Percentiles rank a stretch among this genome's conserved stretches.
Evolutionary conservation across 1,140 invertebrate species (phyloP).

Genomic region (Muscidifurax raptorellus): DNA sequence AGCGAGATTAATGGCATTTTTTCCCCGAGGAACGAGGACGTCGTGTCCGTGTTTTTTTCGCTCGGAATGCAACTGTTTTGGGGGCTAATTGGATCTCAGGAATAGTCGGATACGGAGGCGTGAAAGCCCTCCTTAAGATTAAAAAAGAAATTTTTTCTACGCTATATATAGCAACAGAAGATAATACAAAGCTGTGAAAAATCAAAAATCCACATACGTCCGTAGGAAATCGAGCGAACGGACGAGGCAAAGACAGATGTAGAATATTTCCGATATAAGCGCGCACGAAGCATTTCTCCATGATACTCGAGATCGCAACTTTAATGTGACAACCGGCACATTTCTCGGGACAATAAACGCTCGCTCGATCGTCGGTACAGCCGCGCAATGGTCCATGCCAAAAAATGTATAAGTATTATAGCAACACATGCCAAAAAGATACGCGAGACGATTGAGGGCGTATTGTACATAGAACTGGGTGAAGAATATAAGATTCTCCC

Average conservation of each 20-base stretch:
- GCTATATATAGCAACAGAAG: too few species aligned
- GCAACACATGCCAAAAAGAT: not conserved
- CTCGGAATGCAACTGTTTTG: not conserved
- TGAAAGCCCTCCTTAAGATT: too few species aligned
- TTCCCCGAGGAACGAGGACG: not conserved
- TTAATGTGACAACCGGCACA: slow-evolving; percentile 72
- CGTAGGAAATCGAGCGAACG: slow-evolving; percentile 51
- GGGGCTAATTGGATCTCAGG: not conserved
- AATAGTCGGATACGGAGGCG: too few species aligned
- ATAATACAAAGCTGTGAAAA: not conserved
- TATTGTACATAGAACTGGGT: slow-evolving; percentile 60
- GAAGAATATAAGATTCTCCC: slow-evolving; percentile 74
- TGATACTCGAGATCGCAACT: slow-evolving; percentile 63
- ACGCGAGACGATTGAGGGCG: not conserved
- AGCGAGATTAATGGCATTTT: not conserved
- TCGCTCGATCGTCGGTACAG: not conserved
- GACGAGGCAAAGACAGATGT: slow-evolving; percentile 46
- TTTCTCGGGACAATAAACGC: slow-evolving; percentile 68
- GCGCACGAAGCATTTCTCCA: slow-evolving; percentile 63
- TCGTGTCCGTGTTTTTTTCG: not conserved
- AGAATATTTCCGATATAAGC: slow-evolving; percentile 26
- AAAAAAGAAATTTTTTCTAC: too few species aligned
- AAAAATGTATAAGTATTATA: not conserved
- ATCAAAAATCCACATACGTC: not conserved
- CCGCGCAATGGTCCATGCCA: slow-evolving; percentile 20